phyloP scores from a whole-genome alignment of 2,113 vertebrate species.

The Cricetomys ansorgei region DNA sequence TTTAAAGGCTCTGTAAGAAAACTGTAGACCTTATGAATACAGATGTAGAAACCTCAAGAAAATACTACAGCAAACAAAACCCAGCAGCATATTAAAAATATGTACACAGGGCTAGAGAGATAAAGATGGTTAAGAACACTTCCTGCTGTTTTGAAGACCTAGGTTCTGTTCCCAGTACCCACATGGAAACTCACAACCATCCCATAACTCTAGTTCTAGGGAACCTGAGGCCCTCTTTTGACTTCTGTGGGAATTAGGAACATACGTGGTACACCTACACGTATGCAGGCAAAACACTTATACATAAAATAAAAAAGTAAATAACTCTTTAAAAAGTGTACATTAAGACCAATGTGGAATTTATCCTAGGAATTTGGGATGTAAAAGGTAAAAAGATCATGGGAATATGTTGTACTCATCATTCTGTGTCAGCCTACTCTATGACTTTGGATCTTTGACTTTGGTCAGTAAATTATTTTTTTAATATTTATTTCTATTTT shows the following conservation, averaged over 20 bases:
- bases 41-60: background rate
- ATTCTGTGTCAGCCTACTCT: background rate
- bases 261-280: background rate
- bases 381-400: background rate
- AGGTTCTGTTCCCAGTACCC: background rate
- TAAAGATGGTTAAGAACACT: background rate
- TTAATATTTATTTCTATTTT: background rate
- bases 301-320: background rate
- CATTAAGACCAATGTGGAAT: background rate
- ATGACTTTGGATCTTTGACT: background rate
- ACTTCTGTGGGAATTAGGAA: background rate
- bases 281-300: background rate
- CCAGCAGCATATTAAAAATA: background rate
- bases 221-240: background rate
- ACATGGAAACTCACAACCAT: background rate
- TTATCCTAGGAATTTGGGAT: background rate
- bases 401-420: background rate
- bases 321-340: background rate
- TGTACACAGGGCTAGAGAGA: background rate
- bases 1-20: background rate
- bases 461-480: conserved; percentile 25
- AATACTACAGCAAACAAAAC: background rate
- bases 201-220: background rate
- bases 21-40: background rate
- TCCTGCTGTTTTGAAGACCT: background rate